Evolutionary conservation across 2,113 vertebrate genomes (phyloP), one percentile per base, ranked within the genome.

Genomic region (Barbus barbus): DNA sequence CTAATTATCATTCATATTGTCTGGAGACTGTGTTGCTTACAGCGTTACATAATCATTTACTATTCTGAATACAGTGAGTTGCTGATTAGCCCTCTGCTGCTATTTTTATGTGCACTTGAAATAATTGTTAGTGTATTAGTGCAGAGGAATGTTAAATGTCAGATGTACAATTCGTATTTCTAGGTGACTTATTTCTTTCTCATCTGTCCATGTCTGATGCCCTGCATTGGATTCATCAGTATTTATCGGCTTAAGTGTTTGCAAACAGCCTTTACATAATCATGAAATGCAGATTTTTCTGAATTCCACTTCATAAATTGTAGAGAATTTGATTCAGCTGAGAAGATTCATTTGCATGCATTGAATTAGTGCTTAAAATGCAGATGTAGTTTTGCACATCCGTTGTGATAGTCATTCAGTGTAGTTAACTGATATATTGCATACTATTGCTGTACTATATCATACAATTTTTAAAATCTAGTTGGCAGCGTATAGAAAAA

Each of bases 1-100:
- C 60, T 78, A 26, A 48, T 88, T 81, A 82, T 73, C 46, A 2
- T 46, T 60, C 36, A 78, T 38, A 80, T 60, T 85, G 46, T 82
- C 74, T 61, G 74, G 51, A 4, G 61, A 74, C 60, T 8, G 28
- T 83, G 78, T 86, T 84, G 72, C 51, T 80, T 71, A 82, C 82
- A 86, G 73, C 14, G 13, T 58, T 73, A 16, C 83, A 76, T n/a
- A 84, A 69, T 67, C 38, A 20, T 63, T 76, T 71, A n/a, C 53
- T 77, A 56, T 31, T 82, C 31, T 82, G 69, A 84, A 60, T 51
- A 82, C 12, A n/a, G 76, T 78, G 14, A 67, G 61, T 20, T 31
- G 38, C 26, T n/a, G 16, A 46, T 48, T 67, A 48, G 41, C n/a
- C 13, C 22, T 78, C 53, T 58, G 20, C 75, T 38, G 51, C 75